phyloP scores from a whole-genome alignment of 2,113 vertebrate species.

The Macroglossus sobrinus region DNA sequence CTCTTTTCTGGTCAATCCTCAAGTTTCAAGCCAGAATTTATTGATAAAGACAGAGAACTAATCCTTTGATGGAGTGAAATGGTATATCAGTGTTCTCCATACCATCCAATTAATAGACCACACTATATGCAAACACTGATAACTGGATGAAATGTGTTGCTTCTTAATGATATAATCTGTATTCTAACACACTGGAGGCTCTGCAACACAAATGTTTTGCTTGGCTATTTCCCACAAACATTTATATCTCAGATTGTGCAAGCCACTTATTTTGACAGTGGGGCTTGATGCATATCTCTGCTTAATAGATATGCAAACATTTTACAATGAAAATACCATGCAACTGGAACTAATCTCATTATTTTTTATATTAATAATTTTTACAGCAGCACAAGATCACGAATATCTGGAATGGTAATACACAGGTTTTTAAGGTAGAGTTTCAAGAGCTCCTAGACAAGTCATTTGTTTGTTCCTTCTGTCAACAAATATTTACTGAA shows the following conservation, averaged over 20 bases:
- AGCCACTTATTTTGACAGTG: constrained; percentile 50
- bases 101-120: constrained; percentile 73
- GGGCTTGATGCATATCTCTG: constrained; percentile 27
- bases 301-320: constrained; percentile 10
- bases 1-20: constrained; percentile 30
- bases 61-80: constrained; percentile 59
- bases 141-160: constrained; percentile 60
- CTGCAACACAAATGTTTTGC: constrained; percentile 38
- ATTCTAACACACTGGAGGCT: constrained; percentile 66
- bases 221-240: constrained; percentile 56
- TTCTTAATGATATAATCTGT: constrained; percentile 79
- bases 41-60: constrained; percentile 65
- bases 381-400: constrained; percentile 48
- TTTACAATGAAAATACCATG: constrained; percentile 24
- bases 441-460: not conserved
- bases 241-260: not conserved
- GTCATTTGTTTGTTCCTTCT: not conserved
- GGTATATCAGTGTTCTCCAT: constrained; percentile 48
- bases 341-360: constrained; percentile 50
- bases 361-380: constrained; percentile 37
- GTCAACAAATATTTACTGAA: not conserved
- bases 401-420: not conserved
- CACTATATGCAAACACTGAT: constrained; percentile 70
- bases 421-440: not conserved
- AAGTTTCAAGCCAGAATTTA: constrained; percentile 67